phyloP scores from a whole-genome alignment of 1,140 invertebrate genomes.

The Caenorhabditis inopinata region DNA sequence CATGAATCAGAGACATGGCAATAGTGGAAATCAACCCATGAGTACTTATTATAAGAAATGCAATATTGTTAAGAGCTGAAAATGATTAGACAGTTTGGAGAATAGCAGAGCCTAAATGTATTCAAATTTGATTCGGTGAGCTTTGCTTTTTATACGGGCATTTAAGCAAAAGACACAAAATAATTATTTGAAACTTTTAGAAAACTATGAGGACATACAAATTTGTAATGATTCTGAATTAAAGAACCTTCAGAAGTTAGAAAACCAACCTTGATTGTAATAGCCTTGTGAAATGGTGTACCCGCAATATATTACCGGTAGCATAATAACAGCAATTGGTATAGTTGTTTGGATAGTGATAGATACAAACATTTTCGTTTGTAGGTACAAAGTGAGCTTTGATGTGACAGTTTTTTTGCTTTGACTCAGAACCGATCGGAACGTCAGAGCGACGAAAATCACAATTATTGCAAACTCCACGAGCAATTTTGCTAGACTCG shows the following conservation, averaged over 20 bases:
- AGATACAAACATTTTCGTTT: background rate
- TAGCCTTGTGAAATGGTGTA: background rate
- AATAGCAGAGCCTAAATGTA: no score
- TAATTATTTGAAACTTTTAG: no score
- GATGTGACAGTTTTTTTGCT: background rate
- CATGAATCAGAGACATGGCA: background rate
- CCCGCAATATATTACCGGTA: background rate
- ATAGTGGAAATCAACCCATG: conserved; percentile 15
- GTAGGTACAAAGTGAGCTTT: background rate
- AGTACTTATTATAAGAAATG: background rate
- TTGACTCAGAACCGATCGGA: no score
- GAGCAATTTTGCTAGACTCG: background rate
- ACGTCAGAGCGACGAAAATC: background rate
- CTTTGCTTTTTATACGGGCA: no score
- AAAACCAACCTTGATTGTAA: background rate
- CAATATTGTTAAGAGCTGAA: background rate
- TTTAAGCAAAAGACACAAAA: no score
- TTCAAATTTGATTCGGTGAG: no score
- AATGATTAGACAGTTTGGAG: no score
- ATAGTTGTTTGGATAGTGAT: background rate
- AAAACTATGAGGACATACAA: no score
- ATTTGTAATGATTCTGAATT: no score
- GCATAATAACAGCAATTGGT: background rate
- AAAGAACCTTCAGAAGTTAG: no score
- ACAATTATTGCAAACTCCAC: background rate